Conservation (phyloP, 2,113 vertebrate genomes). For the Natator depressus region DNA sequence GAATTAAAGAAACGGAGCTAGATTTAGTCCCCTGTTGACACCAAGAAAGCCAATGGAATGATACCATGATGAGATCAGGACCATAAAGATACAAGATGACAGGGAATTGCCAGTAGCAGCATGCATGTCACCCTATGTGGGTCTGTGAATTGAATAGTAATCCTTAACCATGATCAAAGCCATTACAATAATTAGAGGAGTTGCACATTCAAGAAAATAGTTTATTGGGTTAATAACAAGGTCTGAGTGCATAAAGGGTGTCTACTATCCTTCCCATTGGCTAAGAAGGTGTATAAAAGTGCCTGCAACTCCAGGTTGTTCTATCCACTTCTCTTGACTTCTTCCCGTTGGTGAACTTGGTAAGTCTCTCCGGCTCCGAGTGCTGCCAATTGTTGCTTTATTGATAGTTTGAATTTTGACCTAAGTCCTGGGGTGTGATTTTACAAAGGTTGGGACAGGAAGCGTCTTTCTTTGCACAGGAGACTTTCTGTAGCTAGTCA, state of each 20-base stretch:
- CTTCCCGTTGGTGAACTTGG: conserved; percentile 17
- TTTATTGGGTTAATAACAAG: conserved; percentile 36
- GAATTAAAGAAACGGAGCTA: background rate
- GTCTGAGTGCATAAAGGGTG: background rate
- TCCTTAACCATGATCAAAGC: conserved; percentile 15
- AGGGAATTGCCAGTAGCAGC: accelerated
- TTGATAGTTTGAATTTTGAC: background rate
- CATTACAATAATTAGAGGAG: conserved; percentile 37
- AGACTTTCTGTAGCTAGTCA: background rate
- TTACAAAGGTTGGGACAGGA: background rate
- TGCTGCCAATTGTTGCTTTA: background rate
- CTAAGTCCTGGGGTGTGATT: background rate
- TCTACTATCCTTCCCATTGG: background rate
- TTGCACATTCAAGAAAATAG: conserved; percentile 18
- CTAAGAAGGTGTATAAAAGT: conserved; percentile 57
- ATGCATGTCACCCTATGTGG: background rate
- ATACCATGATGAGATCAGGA: background rate
- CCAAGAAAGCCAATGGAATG: background rate
- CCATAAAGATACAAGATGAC: background rate
- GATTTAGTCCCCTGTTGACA: background rate
- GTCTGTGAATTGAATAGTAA: background rate
- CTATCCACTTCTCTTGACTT: conserved; percentile 52
- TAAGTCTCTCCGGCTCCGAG: background rate
- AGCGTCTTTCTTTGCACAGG: background rate
- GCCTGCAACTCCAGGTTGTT: background rate